Base-by-base conservation (phyloP, 2,888 invertebrate species). In the Siphlonurus alternatus region DNA sequence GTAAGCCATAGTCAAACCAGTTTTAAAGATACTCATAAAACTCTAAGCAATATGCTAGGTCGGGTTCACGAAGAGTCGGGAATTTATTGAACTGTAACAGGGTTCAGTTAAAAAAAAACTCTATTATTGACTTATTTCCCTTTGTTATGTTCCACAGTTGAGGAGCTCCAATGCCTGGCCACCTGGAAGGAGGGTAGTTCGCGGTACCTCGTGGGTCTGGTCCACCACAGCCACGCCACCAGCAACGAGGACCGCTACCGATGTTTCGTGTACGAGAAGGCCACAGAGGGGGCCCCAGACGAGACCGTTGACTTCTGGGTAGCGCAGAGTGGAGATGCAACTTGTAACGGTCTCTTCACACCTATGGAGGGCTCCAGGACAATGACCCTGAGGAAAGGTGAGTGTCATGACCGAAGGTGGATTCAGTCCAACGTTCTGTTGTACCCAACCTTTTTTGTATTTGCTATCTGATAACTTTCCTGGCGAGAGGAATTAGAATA, bases 161-260 rank as follows among this genome's bases (percentile, higher is more conserved):
- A 93, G 76, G 93, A 93, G 74, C 79, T 94, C 63, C 90, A 93
- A 73, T 94, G 94, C 73, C 77, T 93, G 70, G 94, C 93, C 2
- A 87, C 88, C 65, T 94, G 94, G 94, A 93, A 93, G 77, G 94
- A 94, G 75, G 93, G 94, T 65, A 93, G 92, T 72, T 86, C 90
- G 63, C 83, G 93, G 65, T 94, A 93, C 78, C 81, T 94, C 69
- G 93, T 94, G 65, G 93, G 93, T 63, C 87, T 91, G 76, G 83
- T 94, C 67, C 89, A 90, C 72, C 91, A 92, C 79, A 86, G 86
- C 75, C 92, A 92, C 78, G 89, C 89, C 66, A 88, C 92, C 70
- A 89, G 89, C 73, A 90, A 91, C 78, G 93, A 94, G 75, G 93
- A 94, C 75, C 84, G 93, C 69, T 96, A 92, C 79, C 82, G 95